Evolutionary conservation across 2,797 vertebrate species (phyloP), one percentile per base, ranked within the genome.

Genomic region (Centropyge bicolor): DNA sequence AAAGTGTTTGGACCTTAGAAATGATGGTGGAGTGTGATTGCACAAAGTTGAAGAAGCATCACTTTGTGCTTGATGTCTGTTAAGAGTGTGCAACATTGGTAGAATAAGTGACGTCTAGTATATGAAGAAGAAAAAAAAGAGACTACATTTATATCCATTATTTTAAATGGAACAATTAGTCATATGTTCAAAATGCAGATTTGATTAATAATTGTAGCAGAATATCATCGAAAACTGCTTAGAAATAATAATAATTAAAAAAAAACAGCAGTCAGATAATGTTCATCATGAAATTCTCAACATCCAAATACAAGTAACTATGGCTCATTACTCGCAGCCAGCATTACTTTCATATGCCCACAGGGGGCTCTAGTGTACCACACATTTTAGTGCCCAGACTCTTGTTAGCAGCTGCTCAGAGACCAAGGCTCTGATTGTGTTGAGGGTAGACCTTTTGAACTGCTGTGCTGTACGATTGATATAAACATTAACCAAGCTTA

Each of bases 301-400:
- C 80, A 73, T 77, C 68, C 76, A 90, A 86, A 81, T 56, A 78
- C 35, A 81, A 90, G 82, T 85, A 82, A 90, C 62, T 80, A 38
- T 66, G 70, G 45, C 76, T 87, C 81, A 78, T 85, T 80, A 76
- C 78, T 3, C 62, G 4, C 65, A 74, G 71, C 54, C 80, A 41
- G 88, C 90, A 91, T 48, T 93, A 90, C 90, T 63, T 52, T 54
- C 70, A 66, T 40, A 49, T 67, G 91, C 97, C 97, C 94, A 98
- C 92, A 98, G 97, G 96, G 96, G 97, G 96, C 97, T 96, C 97
- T 96, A 95, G 96, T 97, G 96, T 95, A 97, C 96, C 95, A 95
- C 93, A 95, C 86, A 99, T 97, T 92, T 91, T 83, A 62, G 86
- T 49, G 63, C 70, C 76, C 62, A 9, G 43, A 56, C 78, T 82